Percentiles rank a stretch among this genome's conserved stretches.
phyloP scores from a whole-genome alignment of 1,140 invertebrate species.

The Cydia splendana region DNA sequence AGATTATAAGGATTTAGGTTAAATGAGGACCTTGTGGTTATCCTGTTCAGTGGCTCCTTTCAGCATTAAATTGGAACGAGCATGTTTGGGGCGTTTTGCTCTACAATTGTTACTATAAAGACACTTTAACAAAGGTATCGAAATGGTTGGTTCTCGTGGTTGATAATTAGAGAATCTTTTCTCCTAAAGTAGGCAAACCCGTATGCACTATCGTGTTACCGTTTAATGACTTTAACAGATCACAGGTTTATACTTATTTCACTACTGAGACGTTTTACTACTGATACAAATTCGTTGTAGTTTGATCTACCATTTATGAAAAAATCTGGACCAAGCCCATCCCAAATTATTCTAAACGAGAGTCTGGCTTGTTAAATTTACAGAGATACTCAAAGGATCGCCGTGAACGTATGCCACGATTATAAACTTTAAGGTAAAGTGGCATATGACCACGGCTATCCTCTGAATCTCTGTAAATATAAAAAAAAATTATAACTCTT shows the following conservation, averaged over 20 bases:
- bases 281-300: constrained; percentile 6
- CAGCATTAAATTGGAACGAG: constrained; percentile 3
- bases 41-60: constrained; percentile 25
- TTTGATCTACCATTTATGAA: not conserved
- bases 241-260: not conserved
- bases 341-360: not conserved
- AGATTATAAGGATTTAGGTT: constrained; percentile 20
- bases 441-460: too few species aligned
- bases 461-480: too few species aligned
- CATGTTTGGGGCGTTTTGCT: not conserved
- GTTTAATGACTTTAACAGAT: not conserved
- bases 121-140: not conserved
- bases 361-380: too few species aligned
- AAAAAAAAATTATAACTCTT: too few species aligned
- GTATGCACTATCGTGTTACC: too few species aligned
- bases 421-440: too few species aligned
- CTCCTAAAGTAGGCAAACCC: not conserved
- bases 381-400: too few species aligned
- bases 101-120: not conserved
- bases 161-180: not conserved
- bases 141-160: not conserved
- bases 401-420: too few species aligned
- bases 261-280: too few species aligned
- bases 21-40: constrained; percentile 23
- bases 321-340: not conserved